Conservation (phyloP, 2,888 invertebrate genomes). For the Torymus aiolomorphi region DNA sequence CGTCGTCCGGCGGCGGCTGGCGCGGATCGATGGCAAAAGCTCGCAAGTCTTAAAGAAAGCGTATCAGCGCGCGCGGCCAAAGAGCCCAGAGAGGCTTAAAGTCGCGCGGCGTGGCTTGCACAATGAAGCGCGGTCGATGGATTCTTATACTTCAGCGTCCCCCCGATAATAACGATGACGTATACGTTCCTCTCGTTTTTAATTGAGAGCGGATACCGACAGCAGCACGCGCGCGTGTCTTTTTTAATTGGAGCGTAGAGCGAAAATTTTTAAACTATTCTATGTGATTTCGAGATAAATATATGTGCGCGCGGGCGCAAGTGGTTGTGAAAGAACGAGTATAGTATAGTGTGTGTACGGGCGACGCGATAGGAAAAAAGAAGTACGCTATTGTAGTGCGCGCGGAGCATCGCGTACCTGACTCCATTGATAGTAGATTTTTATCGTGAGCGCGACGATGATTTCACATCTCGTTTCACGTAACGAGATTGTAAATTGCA, state of each 20-base stretch:
- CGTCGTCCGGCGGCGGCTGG: slow-evolving; percentile 27
- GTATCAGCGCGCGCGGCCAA: not conserved
- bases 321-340: slow-evolving; percentile 6
- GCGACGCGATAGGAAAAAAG: not conserved
- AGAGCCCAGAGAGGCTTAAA: slow-evolving; percentile 9
- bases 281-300: too few species aligned
- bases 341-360: not conserved
- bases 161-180: too few species aligned
- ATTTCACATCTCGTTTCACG: slow-evolving; percentile 19
- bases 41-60: slow-evolving; percentile 42
- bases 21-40: slow-evolving; percentile 43
- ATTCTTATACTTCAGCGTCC: slow-evolving; percentile 6
- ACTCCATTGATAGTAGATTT: not conserved
- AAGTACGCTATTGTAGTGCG: not conserved
- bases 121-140: slow-evolving; percentile 31
- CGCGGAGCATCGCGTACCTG: too few species aligned
- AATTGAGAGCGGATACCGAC: slow-evolving; percentile 3
- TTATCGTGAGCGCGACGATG: slow-evolving; percentile 16
- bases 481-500: slow-evolving; percentile 41
- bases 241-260: not conserved
- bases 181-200: not conserved
- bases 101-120: not conserved
- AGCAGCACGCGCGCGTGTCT: not conserved
- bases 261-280: too few species aligned
- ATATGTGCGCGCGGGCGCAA: too few species aligned